Evolutionary conservation across 2,888 invertebrate genomes (phyloP).

Genomic region (Macrophya annulata): DNA sequence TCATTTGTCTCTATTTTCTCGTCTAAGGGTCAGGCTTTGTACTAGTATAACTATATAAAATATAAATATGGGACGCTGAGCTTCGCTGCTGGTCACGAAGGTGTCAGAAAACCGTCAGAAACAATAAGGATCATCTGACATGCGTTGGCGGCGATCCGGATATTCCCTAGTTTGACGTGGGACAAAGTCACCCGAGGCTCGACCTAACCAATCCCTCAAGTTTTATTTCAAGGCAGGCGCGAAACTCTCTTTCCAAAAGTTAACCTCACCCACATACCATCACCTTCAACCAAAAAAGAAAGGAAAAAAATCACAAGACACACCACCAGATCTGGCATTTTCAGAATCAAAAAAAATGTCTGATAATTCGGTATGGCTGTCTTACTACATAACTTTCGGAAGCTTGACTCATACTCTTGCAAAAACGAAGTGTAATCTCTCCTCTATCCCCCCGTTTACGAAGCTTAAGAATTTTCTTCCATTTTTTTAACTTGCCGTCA

Average conservation of each 20-base stretch:
- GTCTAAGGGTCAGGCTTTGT: background rate
- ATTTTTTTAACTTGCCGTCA: background rate
- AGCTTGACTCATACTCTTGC: background rate
- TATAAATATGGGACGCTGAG: background rate
- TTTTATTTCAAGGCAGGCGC: background rate
- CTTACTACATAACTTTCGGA: background rate
- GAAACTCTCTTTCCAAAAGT: slow-evolving; percentile 23
- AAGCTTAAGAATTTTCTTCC: background rate
- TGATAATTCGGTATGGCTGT: background rate
- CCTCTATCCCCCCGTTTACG: background rate
- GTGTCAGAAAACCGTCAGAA: slow-evolving; percentile 39
- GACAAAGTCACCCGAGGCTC: slow-evolving; percentile 31
- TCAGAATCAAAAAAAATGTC: background rate
- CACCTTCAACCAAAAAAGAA: background rate
- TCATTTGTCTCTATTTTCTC: slow-evolving; percentile 29
- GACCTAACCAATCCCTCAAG: slow-evolving; percentile 34
- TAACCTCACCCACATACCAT: background rate
- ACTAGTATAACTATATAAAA: background rate
- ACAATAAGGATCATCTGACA: slow-evolving; percentile 36
- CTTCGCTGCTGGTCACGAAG: background rate
- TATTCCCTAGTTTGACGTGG: slow-evolving; percentile 22
- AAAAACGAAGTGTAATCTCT: background rate
- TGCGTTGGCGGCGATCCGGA: slow-evolving; percentile 14
- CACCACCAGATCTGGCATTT: background rate
- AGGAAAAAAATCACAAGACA: background rate